Base-by-base conservation (phyloP, 2,888 invertebrate genomes). In the Drosophila nigritarsus region DNA sequence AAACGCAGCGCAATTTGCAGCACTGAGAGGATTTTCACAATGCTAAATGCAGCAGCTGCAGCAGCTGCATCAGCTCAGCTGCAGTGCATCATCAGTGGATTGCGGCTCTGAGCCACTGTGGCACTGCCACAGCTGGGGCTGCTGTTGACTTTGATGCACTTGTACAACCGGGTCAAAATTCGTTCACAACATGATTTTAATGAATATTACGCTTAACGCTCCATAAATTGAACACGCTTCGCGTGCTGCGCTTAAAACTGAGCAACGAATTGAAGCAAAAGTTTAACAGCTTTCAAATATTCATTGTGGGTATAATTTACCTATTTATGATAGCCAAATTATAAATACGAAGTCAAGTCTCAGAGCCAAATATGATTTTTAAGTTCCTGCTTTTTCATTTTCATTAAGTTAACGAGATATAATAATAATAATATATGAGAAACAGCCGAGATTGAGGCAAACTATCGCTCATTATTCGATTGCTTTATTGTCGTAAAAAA, bases 1-100 rank as follows among this genome's bases (percentile, higher is more conserved):
- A 69, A 84, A 79, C 72, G 77, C 70, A 72, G 87, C 66, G 71
- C 89, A 89, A 89, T 89, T 84, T 89, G 82, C 89, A 71, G 85
- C 85, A 69, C 85, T 80, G 89, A 89, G 89, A 87, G 73, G 85
- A 89, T 79, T 87, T 89, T 73, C 51, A 51, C 84, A 65, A 71
- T 66, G 68, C 66, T 77, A 77, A 87, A 80, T 80, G 61, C 76
- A 64, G 49, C 56, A 58, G 58, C 68, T 80, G 61, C 76, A 64
- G 49, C 56, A 58, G 58, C 68, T 58, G 67, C 63, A 55, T 9
- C 65, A 51, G 45, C 58, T 56, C 61, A 63, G 70, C 70, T 80
- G 77, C 77, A 75, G 70, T 80, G 71, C 77, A 80, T 80, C 78
- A 80, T 80, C 78, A 71, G 80, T 75, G 76, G 66, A 80, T 71